Base-by-base conservation (phyloP, 2,888 invertebrate species). In the Timema podura region DNA sequence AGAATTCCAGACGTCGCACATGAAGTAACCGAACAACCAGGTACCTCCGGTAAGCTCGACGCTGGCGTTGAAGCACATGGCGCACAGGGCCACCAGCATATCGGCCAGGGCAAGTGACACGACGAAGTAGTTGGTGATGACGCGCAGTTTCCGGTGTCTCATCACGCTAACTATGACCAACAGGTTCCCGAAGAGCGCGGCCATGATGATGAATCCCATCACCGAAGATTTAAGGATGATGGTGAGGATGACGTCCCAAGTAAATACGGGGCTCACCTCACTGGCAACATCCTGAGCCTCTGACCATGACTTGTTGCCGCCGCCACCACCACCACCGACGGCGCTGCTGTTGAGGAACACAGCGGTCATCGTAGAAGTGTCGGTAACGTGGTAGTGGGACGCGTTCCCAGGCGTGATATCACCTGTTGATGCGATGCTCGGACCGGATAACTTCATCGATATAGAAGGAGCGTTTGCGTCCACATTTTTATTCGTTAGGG, bases 1-100 rank as follows among this genome's bases (percentile, higher is more conserved):
- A 54, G 95, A 92, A 81, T 95, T 96, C 89, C 93, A 97, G 68
- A 96, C 89, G 84, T 96, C 94, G 84, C 96, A 97, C 90, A 96
- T 92, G 77, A 91, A 84, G 77, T 90, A 87, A 7, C 95, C 93
- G 79, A 97, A 96, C 76, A 93, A 83, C 97, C 97, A 97, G 77
- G 83, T 85, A 65, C 93, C 92, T 66, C 89, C 89, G 57, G 91
- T 91, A 67, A 92, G 82, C 81, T 92, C 92, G n/a, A 93, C 90
- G 77, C 91, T 92, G 49, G 94, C 93, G 82, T 95, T 95, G 81
- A 95, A 95, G 73, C 93, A 93, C 95, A 95, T 95, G 76, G 94
- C 95, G 79, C 93, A 92, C 71, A 94, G 82, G 0, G 96, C 96
- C 65, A 97, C 96, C 74, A 96, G 84, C 84, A 96, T 91, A 79